Base-by-base conservation (phyloP, 1,140 invertebrate species). In the Phthorimaea operculella region DNA sequence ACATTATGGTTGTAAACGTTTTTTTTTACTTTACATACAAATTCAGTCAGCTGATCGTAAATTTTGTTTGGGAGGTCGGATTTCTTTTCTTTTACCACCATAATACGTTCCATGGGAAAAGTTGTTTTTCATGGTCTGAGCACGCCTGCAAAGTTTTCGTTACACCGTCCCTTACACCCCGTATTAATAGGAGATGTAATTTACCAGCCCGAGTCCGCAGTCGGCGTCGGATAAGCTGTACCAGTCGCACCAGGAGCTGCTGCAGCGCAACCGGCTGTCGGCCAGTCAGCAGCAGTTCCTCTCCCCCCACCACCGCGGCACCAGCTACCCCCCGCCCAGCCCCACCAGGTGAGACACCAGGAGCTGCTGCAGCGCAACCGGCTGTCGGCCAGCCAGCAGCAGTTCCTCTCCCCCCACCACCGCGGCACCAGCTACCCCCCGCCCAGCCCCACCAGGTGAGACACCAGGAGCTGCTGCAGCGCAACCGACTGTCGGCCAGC, bases 371-470 rank as follows among this genome's bases (percentile, higher is more conserved):
- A 69, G 48, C 52, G 62, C 0, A 72, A 74, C 44, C 65, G 66
- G 11, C 54, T 72, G 6, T 57, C 59, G 8, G 60, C 64, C 11
- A 59, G 62, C 6, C 69, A 68, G 52, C 58, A 44, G 17, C 74
- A 78, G 28, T 69, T 66, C 60, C 54, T 89, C 67, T 78, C 83
- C 67, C 79, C 87, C 62, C 63, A 87, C 72, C 62, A 76, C 73
- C 59, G 85, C 70, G 61, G 88, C 70, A 62, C 85, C 62, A 71
- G 87, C 75, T 83, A 88, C 76, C 75, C 87, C 64, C 74, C 81
- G 7, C 70, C 76, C 5, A 76, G 75, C 62, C 72, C 79, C 4
- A 74, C 72, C 33, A 81, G 80, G 82, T 80, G 61, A 39, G 21
- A 28, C 21, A 28, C 21, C 21, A 28, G 14, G 76, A 79, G 53